Conservation (phyloP, 2,113 vertebrate genomes). For the Lagopus leucura region DNA sequence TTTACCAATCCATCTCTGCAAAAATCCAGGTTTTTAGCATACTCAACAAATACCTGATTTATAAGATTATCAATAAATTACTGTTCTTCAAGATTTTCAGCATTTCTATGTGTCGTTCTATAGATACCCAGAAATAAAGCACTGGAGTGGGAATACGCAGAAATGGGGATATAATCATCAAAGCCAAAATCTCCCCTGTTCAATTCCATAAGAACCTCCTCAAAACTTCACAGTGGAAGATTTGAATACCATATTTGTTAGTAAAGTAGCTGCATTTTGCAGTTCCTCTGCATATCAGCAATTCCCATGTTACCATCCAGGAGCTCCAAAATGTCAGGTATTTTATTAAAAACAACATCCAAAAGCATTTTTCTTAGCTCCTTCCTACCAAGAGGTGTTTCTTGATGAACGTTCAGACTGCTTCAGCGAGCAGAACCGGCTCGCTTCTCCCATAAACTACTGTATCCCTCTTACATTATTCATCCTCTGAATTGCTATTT, state of each 20-base stretch:
- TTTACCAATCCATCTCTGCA: not conserved
- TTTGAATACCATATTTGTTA: not conserved
- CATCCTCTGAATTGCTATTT: conserved; percentile 28
- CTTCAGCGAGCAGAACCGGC: not conserved
- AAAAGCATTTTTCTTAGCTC: not conserved
- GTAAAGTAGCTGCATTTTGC: not conserved
- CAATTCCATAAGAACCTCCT: not conserved
- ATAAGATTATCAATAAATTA: not conserved
- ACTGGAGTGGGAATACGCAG: not conserved
- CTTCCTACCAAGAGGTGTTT: not conserved
- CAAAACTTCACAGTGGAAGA: not conserved
- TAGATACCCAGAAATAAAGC: not conserved
- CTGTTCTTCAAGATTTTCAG: not conserved
- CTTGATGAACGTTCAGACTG: not conserved
- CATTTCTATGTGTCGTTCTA: accelerated
- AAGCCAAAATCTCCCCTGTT: not conserved
- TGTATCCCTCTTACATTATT: conserved; percentile 46
- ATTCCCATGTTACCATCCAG: not conserved
- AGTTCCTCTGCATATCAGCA: accelerated
- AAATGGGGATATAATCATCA: accelerated
- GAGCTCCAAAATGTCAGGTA: not conserved
- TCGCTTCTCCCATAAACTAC: not conserved
- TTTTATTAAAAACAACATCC: conserved; percentile 32
- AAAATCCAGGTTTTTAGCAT: not conserved
- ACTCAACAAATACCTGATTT: not conserved